Percentiles rank a stretch among this genome's conserved stretches.
Conservation (phyloP, 2,888 invertebrate genomes). For the Pachydiplax longipennis region DNA sequence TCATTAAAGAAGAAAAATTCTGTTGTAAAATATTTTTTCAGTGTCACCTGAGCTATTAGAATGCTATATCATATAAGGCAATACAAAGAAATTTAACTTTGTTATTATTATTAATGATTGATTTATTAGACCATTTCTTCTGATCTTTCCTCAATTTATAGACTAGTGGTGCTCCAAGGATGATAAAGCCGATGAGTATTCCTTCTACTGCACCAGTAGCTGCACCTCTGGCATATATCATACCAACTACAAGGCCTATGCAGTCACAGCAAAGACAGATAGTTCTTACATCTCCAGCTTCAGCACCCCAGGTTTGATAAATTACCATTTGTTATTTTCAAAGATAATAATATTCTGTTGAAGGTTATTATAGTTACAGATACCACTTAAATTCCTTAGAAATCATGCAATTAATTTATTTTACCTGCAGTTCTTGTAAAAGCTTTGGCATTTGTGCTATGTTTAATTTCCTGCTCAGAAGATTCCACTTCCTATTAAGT, state of each 20-base stretch:
- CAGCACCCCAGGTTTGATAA: conserved; percentile 4
- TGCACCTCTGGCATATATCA: conserved; percentile 44
- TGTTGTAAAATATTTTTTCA: too few relatives aligned
- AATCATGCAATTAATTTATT: background rate
- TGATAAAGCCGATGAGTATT: background rate
- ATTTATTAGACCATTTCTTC: background rate
- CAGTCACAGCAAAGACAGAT: conserved; percentile 44
- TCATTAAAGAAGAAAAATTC: too few relatives aligned
- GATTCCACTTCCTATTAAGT: too few relatives aligned
- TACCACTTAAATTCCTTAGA: background rate
- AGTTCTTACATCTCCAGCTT: conserved; percentile 39
- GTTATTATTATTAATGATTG: background rate
- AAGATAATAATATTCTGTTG: too few relatives aligned
- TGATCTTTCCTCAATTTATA: background rate
- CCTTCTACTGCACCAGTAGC: background rate
- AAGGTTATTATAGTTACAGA: background rate
- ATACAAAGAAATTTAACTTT: too few relatives aligned
- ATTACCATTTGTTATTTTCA: background rate
- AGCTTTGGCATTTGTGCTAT: too few relatives aligned
- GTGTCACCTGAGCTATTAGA: too few relatives aligned
- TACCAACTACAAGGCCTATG: conserved; percentile 42
- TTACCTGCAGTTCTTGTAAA: background rate
- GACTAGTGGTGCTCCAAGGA: background rate
- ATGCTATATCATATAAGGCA: too few relatives aligned
- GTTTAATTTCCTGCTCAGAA: too few relatives aligned